Conservation (phyloP, 2,888 invertebrate species). For the Dynastes tityus region DNA sequence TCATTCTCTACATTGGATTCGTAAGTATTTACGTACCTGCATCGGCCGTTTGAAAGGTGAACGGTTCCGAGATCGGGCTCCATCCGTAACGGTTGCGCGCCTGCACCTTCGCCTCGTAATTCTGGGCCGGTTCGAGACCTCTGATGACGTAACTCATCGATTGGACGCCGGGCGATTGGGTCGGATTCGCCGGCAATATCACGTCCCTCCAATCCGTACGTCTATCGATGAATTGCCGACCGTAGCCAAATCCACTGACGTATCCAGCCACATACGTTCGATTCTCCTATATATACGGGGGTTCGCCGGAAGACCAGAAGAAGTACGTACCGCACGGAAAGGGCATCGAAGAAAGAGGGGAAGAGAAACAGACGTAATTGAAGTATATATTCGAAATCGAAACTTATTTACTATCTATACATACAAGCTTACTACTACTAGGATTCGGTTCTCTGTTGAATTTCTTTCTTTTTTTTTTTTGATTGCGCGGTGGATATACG, state of each 20-base stretch:
- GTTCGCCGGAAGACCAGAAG: slow-evolving; percentile 20
- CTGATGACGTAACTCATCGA: slow-evolving; percentile 79
- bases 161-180: slow-evolving; percentile 73
- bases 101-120: slow-evolving; percentile 79
- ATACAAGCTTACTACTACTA: not conserved
- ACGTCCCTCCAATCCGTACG: slow-evolving; percentile 75
- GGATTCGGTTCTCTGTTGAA: not conserved
- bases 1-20: not conserved
- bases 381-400: slow-evolving; percentile 33
- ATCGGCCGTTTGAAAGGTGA: slow-evolving; percentile 77
- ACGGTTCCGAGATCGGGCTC: slow-evolving; percentile 77
- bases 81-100: slow-evolving; percentile 80
- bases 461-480: slow-evolving; percentile 1
- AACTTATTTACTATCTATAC: not conserved
- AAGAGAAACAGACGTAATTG: slow-evolving; percentile 30
- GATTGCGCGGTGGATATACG: not conserved
- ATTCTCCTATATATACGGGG: slow-evolving; percentile 62
- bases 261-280: slow-evolving; percentile 65
- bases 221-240: slow-evolving; percentile 66
- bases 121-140: slow-evolving; percentile 77
- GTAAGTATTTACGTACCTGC: slow-evolving; percentile 70
- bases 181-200: slow-evolving; percentile 71
- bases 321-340: not conserved
- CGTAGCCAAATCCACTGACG: slow-evolving; percentile 64
- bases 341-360: not conserved